phyloP scores from a whole-genome alignment of 1,140 invertebrate genomes.

The Fopius arisanus region DNA sequence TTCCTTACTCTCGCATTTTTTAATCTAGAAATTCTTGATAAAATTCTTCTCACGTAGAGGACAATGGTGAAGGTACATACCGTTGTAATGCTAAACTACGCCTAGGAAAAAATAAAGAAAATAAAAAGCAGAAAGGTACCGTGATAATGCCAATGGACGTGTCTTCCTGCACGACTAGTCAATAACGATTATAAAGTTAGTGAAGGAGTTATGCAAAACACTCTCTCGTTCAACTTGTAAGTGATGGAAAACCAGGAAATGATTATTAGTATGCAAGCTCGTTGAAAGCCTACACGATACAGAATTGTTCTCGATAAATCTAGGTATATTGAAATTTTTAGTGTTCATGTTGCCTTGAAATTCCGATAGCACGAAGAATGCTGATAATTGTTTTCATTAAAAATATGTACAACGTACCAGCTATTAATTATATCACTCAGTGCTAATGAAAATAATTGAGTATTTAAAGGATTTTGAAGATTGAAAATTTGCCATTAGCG shows the following conservation, averaged over 20 bases:
- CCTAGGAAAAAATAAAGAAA: not conserved
- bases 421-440: too few species aligned
- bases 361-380: not conserved
- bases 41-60: slow-evolving; percentile 4
- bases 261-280: slow-evolving; percentile 11
- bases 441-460: too few species aligned
- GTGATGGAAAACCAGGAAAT: slow-evolving; percentile 8
- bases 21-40: not conserved
- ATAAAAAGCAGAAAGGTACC: not conserved
- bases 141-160: slow-evolving; percentile 8
- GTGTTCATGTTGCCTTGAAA: not conserved
- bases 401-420: not conserved
- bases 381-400: not conserved
- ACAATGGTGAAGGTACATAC: slow-evolving; percentile 8
- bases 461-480: too few species aligned
- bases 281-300: not conserved
- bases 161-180: slow-evolving; percentile 12
- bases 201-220: slow-evolving; percentile 6
- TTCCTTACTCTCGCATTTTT: not conserved
- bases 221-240: slow-evolving; percentile 6
- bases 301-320: not conserved
- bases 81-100: not conserved
- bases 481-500: too few species aligned
- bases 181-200: slow-evolving; percentile 10
- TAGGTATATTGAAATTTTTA: not conserved